phyloP scores from a whole-genome alignment of 2,888 invertebrate genomes.

The Cremastobaeus sp. region DNA sequence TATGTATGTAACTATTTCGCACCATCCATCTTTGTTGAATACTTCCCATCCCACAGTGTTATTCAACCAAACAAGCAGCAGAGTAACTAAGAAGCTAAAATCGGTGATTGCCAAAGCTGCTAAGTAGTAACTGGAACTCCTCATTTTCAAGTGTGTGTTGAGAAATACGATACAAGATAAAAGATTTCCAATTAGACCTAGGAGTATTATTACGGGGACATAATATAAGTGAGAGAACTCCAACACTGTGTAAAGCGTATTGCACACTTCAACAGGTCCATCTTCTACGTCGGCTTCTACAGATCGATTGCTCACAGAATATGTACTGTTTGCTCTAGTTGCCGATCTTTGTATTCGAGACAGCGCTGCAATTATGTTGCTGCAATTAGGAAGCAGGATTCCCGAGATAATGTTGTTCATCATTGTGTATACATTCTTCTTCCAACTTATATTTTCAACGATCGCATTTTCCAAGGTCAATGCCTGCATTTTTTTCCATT shows the following conservation, averaged over 20 bases:
- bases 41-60: constrained; percentile 79
- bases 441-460: too few species aligned
- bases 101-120: constrained; percentile 83
- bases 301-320: constrained; percentile 9
- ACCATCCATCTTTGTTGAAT: constrained; percentile 81
- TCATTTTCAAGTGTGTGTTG: constrained; percentile 81
- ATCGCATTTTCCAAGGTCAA: too few species aligned
- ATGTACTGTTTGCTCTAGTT: constrained; percentile 14
- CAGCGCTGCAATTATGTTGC: neutral
- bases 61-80: constrained; percentile 80
- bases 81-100: constrained; percentile 80
- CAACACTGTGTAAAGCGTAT: constrained; percentile 73
- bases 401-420: neutral
- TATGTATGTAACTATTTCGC: constrained; percentile 80
- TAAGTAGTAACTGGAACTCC: constrained; percentile 83
- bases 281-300: constrained; percentile 63
- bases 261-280: constrained; percentile 67
- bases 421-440: too few species aligned
- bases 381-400: constrained; percentile 1
- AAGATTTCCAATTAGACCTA: constrained; percentile 82
- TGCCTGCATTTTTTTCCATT: too few species aligned
- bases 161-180: constrained; percentile 82
- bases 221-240: constrained; percentile 81
- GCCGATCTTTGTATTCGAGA: constrained; percentile 14
- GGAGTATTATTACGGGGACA: constrained; percentile 81